phyloP scores from a whole-genome alignment of 53 echinoderm and acorn worm genomes.

The Patiria pectinifera region DNA sequence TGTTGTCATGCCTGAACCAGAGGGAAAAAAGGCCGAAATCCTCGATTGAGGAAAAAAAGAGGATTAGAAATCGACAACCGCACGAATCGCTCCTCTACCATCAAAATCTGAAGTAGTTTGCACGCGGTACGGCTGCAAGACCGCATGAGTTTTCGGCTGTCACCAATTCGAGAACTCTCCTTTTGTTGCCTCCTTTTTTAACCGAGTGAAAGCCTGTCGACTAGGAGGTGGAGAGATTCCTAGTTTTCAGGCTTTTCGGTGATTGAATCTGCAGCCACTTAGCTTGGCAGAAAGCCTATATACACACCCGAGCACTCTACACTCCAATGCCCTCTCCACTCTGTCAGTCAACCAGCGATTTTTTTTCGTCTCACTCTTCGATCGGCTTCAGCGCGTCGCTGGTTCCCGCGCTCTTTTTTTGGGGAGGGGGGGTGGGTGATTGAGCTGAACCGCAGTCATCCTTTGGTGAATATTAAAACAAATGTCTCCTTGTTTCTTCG shows the following conservation, averaged over 20 bases:
- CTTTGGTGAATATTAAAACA: too few relatives aligned
- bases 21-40: not conserved
- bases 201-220: not conserved
- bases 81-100: not conserved
- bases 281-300: constrained; percentile 61
- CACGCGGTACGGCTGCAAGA: not conserved
- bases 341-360: constrained; percentile 57
- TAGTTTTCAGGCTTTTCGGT: not conserved
- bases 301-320: constrained; percentile 13
- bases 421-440: too few relatives aligned
- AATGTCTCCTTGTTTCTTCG: too few relatives aligned
- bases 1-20: not conserved
- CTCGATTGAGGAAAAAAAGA: not conserved
- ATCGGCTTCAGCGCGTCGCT: not conserved
- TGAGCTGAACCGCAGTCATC: too few relatives aligned
- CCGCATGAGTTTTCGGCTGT: not conserved
- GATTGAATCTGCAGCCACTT: constrained; percentile 45
- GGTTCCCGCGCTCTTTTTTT: not conserved
- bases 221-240: not conserved
- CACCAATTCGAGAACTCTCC: not conserved
- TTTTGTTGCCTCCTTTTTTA: not conserved
- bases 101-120: not conserved
- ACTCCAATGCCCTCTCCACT: constrained; percentile 35
- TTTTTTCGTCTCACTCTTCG: not conserved
- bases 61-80: constrained; percentile 1